Evolutionary conservation across 2,888 invertebrate genomes (phyloP).

Genomic region (Philereme vetulata): DNA sequence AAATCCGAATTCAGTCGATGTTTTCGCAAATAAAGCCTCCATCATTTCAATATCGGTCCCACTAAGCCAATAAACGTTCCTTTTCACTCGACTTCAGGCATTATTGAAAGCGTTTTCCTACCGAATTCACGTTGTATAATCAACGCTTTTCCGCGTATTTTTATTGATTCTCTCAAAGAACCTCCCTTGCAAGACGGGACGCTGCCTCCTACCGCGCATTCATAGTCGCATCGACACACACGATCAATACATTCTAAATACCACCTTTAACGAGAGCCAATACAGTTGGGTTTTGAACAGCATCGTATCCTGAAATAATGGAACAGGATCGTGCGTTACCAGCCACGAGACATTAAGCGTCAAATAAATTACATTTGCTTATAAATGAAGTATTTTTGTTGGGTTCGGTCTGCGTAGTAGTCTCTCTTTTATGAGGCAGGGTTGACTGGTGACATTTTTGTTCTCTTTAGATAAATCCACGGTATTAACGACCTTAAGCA

Average conservation of each 20-base stretch:
- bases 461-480: slow-evolving; percentile 82
- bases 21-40: slow-evolving; percentile 40
- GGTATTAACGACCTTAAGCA: slow-evolving; percentile 79
- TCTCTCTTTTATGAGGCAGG: slow-evolving; percentile 78
- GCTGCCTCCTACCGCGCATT: slow-evolving; percentile 83
- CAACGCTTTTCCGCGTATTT: slow-evolving; percentile 83
- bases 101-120: slow-evolving; percentile 73
- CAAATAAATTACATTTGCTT: slow-evolving; percentile 84
- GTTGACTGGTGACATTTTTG: slow-evolving; percentile 77
- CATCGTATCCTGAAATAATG: slow-evolving; percentile 63
- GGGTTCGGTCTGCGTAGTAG: slow-evolving; percentile 68
- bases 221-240: slow-evolving; percentile 82
- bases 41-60: slow-evolving; percentile 47
- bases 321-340: slow-evolving; percentile 82
- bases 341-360: slow-evolving; percentile 82
- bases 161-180: slow-evolving; percentile 77
- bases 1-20: slow-evolving; percentile 12
- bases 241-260: slow-evolving; percentile 57
- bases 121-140: slow-evolving; percentile 79
- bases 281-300: slow-evolving; percentile 57
- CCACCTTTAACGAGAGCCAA: slow-evolving; percentile 56
- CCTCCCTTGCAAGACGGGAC: slow-evolving; percentile 73
- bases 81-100: slow-evolving; percentile 59
- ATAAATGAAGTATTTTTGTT: slow-evolving; percentile 84
- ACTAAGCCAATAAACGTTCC: slow-evolving; percentile 52